Conservation (phyloP, 2,888 invertebrate genomes). For the Hypena proboscidalis region DNA sequence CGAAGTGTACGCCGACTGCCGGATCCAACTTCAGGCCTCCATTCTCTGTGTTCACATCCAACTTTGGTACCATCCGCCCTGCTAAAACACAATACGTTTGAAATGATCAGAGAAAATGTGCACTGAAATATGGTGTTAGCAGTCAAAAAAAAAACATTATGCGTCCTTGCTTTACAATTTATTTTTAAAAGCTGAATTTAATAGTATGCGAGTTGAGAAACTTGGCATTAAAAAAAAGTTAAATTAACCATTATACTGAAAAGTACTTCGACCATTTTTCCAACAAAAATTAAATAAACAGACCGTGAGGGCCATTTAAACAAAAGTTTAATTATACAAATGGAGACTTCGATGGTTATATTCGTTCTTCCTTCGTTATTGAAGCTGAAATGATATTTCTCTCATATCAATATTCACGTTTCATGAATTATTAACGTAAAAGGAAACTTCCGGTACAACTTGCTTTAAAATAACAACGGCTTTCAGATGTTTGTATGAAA, state of each 20-base stretch:
- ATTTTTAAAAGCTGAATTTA: no score
- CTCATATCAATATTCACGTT: no score
- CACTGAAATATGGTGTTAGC: no score
- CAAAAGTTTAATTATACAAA: constrained; percentile 1
- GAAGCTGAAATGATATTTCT: constrained; percentile 7
- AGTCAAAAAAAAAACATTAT: no score
- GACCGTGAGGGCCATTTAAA: not conserved
- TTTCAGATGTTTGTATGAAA: constrained; percentile 56
- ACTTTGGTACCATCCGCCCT: constrained; percentile 91
- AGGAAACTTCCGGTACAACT: constrained; percentile 27
- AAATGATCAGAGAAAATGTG: no score
- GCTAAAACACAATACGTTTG: constrained; percentile 36
- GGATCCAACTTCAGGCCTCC: constrained; percentile 95
- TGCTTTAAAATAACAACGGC: constrained; percentile 47
- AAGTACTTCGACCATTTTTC: no score
- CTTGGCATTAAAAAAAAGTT: no score
- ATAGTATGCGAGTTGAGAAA: no score
- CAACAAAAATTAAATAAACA: no score
- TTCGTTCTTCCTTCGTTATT: not conserved
- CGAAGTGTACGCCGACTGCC: constrained; percentile 96
- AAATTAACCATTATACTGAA: no score
- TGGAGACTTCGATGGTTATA: not conserved
- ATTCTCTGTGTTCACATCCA: constrained; percentile 93
- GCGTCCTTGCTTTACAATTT: no score
- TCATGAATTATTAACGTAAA: constrained; percentile 22